These are phyloP conservation scores for Lonchura striata DNA, from an alignment of 2,113 vertebrate genomes.

Conservation along the genomic window DNA sequence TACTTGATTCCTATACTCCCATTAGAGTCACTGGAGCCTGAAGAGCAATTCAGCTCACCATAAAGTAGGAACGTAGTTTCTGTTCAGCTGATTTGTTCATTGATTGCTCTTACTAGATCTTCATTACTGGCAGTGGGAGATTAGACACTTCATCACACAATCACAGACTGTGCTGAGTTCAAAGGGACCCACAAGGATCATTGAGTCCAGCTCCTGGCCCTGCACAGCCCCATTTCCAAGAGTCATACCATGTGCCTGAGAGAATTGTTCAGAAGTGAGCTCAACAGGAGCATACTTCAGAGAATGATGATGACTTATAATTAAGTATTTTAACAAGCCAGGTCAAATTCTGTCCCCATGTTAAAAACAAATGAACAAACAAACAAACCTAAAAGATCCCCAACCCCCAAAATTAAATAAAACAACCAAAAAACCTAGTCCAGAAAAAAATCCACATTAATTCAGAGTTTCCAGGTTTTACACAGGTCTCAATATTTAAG, in stretches of 20 bases:
- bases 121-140: not conserved
- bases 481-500: not conserved
- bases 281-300: not conserved
- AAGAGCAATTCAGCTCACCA: slow-evolving; percentile 17
- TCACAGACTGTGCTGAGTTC: not conserved
- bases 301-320: not conserved
- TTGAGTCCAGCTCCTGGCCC: not conserved
- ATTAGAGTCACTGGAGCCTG: slow-evolving; percentile 19
- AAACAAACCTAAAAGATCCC: not conserved
- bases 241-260: not conserved
- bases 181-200: not conserved
- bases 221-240: not conserved
- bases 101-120: not conserved
- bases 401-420: not conserved
- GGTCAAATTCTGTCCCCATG: not conserved
- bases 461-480: not conserved
- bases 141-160: not conserved
- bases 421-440: not conserved
- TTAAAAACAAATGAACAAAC: not conserved
- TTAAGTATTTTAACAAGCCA: not conserved
- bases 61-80: not conserved
- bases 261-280: not conserved
- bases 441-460: accelerated
- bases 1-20: not conserved
- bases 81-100: not conserved